These are phyloP conservation scores for Drosophila kohkoa DNA, from an alignment of 1,140 invertebrate species.

Conservation along the genomic window DNA sequence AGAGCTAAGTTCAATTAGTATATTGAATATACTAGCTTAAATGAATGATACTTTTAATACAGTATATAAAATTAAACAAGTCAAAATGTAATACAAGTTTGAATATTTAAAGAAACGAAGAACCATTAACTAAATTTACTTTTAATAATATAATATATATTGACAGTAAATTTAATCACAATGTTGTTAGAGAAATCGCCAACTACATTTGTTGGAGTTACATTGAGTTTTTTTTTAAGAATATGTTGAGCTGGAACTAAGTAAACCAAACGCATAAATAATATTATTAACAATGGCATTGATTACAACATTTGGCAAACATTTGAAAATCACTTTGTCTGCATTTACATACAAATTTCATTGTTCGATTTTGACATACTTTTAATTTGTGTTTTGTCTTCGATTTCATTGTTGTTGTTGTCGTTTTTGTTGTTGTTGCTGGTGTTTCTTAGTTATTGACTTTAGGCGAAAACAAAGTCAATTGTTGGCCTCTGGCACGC, in stretches of 20 bases:
- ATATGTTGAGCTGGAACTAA: not conserved
- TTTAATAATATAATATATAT: no score
- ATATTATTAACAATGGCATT: constrained; percentile 13
- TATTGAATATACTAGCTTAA: no score
- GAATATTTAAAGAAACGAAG: no score
- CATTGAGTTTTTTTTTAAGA: not conserved
- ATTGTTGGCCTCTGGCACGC: constrained; percentile 41
- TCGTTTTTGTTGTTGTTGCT: not conserved
- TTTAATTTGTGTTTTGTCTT: constrained; percentile 1
- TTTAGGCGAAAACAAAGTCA: constrained; percentile 44
- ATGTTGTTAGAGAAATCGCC: no score
- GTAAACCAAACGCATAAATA: not conserved
- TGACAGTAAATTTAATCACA: no score
- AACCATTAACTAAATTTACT: no score
- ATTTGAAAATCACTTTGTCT: constrained; percentile 31
- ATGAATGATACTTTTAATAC: no score
- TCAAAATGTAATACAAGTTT: no score
- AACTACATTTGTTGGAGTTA: no score
- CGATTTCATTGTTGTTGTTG: not conserved
- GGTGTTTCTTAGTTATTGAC: constrained; percentile 36
- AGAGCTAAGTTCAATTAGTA: no score
- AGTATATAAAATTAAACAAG: no score
- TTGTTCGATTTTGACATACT: constrained; percentile 47
- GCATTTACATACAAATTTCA: constrained; percentile 35
- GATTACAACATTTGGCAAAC: constrained; percentile 56